Evolutionary conservation across 2,113 vertebrate species (phyloP), one percentile per base, ranked within the genome.

Genomic region (Pyrgilauda ruficollis): DNA sequence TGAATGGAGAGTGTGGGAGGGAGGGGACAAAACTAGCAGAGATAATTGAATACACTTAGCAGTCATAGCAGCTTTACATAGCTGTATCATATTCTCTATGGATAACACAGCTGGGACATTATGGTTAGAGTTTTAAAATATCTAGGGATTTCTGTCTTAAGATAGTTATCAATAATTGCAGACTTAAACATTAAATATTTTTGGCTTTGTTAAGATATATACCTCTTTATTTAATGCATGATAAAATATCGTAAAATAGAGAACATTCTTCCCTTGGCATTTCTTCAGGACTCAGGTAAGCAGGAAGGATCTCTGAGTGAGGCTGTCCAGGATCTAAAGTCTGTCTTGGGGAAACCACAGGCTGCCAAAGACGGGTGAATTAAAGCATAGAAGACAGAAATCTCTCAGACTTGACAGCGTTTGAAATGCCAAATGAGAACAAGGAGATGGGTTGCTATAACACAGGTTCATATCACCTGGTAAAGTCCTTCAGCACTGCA

Each of bases 91-190:
- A 72, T 80, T 89, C 67, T 85, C 31, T 58, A 12, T 56, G 66
- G 83, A 64, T 93, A 91, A 74, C 26, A 88, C 70, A 96, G 52
- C 87, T 91, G 81, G 76, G 82, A 95, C 73, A 87, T 85, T 77
- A 87, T 14, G 55, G 47, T 69, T 90, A 56, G 39, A 74, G 56
- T 47, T 96, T 94, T 70, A 86, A 94, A 91, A 91, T 84, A 80
- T 52, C 82, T 83, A 52, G n/a, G 49, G n/a, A 81, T 74, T 93
- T 89, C 72, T 93, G 22, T 93, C 83, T 85, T 95, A 77, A 91
- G 69, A 84, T 61, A 88, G 39, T 86, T 83, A 80, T 84, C 61
- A 83, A 63, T 89, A 85, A 69, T 53, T 72, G 33, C 56, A 82
- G 56, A 64, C 28, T 87, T 72, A 46, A 91, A 68, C 18, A n/a